These are phyloP conservation scores for Enteromius viviparus DNA, from an alignment of 2,797 vertebrate genomes.

Conservation along the genomic window DNA sequence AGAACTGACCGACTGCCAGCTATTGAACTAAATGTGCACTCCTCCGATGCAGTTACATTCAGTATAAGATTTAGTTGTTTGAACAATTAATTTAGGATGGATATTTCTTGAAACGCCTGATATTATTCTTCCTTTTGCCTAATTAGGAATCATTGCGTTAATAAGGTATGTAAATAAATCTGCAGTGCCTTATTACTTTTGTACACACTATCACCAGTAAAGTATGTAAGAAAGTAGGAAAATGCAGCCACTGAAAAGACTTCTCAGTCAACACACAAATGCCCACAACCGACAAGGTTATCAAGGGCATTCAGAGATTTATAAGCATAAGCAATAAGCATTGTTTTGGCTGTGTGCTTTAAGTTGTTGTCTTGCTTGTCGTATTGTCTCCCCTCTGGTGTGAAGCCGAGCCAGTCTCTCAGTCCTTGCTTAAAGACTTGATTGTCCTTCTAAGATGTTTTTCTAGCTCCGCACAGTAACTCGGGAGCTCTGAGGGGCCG, in stretches of 20 bases:
- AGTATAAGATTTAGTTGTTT: slow-evolving; percentile 6
- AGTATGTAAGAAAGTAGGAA: not conserved
- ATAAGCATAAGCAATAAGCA: not conserved
- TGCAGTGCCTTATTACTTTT: not conserved
- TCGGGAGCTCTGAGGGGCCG: not conserved
- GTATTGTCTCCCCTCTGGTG: not conserved
- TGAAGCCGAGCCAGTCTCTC: slow-evolving; percentile 22
- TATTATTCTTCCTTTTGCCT: not conserved
- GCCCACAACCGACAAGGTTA: not conserved
- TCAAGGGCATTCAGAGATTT: not conserved
- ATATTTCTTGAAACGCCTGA: not conserved
- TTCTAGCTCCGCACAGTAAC: slow-evolving; percentile 16
- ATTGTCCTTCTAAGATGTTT: slow-evolving; percentile 16
- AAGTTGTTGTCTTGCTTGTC: slow-evolving; percentile 2
- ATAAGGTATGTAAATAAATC: not conserved
- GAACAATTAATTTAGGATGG: not conserved
- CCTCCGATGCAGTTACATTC: slow-evolving; percentile 9
- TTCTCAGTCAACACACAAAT: not conserved
- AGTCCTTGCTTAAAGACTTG: not conserved
- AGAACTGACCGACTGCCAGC: slow-evolving; percentile 18
- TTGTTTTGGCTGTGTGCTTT: slow-evolving; percentile 16
- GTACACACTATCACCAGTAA: not conserved
- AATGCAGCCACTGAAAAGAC: not conserved
- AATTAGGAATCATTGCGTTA: too few species aligned
- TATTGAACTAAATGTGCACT: slow-evolving; percentile 3